phyloP scores from a whole-genome alignment of 2,797 vertebrate species.

The Myotis myotis region DNA sequence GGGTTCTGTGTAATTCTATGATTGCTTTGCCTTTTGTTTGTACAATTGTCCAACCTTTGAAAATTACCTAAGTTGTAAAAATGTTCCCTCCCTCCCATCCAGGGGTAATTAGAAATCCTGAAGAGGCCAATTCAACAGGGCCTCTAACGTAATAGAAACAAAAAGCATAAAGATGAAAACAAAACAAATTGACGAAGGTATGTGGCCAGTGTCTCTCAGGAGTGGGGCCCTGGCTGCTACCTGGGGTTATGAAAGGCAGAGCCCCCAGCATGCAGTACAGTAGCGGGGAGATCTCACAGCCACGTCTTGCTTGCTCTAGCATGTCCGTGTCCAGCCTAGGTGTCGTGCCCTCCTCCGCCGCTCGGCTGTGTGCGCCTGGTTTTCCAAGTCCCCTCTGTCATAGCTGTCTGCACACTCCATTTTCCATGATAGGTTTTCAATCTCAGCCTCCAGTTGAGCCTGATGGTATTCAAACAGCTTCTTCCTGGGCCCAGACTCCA shows the following conservation, averaged over 20 bases:
- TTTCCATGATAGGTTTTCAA: conserved; percentile 99
- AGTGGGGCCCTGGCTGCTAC: conserved; percentile 80
- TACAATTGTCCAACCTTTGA: conserved; percentile 99
- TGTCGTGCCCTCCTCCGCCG: conserved; percentile 98
- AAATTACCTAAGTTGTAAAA: conserved; percentile 96
- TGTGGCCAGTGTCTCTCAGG: conserved; percentile 68
- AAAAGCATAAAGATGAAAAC: conserved; percentile 84
- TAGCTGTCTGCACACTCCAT: conserved; percentile 98
- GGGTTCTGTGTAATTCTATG: conserved; percentile 95
- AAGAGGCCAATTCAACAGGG: conserved; percentile 80
- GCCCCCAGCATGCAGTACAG: conserved; percentile 80
- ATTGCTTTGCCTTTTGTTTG: conserved; percentile 83
- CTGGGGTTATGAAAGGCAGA: conserved; percentile 81
- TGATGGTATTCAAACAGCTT: conserved; percentile 99
- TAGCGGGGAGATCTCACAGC: conserved; percentile 78
- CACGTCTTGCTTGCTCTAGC: conserved; percentile 79
- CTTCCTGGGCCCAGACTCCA: conserved; percentile 98
- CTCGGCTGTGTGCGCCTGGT: conserved; percentile 99
- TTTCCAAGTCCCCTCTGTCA: conserved; percentile 98
- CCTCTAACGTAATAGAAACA: conserved; percentile 85
- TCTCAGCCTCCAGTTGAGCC: conserved; percentile 98
- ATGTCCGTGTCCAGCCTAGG: conserved; percentile 85
- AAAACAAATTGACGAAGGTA: conserved; percentile 83
- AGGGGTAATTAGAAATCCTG: conserved; percentile 79
- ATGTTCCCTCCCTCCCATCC: conserved; percentile 79